Conservation (phyloP, 2,113 vertebrate genomes). For the Rhabdomys dilectus region DNA sequence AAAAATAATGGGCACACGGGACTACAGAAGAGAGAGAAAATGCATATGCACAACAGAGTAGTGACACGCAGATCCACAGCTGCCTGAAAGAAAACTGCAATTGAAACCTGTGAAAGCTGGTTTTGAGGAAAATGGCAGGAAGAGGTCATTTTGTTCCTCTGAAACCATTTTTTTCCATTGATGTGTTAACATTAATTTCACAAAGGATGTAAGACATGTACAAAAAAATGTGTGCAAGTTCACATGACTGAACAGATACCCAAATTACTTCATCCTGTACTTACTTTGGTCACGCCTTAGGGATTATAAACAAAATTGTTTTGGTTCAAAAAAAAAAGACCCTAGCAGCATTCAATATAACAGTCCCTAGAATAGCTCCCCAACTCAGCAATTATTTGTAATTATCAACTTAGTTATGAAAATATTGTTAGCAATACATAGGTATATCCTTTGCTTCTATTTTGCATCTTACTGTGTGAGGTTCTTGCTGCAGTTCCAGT, state of each 20-base stretch:
- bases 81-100: background rate
- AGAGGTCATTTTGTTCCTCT: background rate
- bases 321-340: background rate
- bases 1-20: background rate
- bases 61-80: background rate
- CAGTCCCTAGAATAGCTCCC: background rate
- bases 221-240: background rate
- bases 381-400: background rate
- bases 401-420: background rate
- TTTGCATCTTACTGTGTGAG: background rate
- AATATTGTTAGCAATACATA: background rate
- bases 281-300: background rate
- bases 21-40: background rate
- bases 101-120: background rate
- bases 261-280: background rate
- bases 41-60: background rate
- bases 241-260: background rate
- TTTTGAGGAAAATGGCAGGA: background rate
- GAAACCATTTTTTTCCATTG: background rate
- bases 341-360: background rate
- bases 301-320: slow-evolving; percentile 32
- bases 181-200: background rate
- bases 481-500: background rate
- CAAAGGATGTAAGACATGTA: background rate
- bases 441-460: background rate